phyloP scores from a whole-genome alignment of 2,888 invertebrate species.

The Dryococelus australis region DNA sequence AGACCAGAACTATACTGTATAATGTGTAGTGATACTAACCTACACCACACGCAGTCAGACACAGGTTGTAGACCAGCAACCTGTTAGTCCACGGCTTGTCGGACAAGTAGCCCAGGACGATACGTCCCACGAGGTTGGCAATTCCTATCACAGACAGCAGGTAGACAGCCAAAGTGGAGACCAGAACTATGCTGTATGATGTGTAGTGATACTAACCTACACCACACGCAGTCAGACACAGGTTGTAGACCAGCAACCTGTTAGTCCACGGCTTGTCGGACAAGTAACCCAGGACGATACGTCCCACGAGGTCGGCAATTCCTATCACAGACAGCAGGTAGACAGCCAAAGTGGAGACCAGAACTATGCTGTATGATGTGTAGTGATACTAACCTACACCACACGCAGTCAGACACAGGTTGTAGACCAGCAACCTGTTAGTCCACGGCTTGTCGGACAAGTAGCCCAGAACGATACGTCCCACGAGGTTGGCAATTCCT shows the following conservation, averaged over 20 bases:
- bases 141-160: conserved; percentile 84
- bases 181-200: no score
- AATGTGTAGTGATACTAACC: no score
- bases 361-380: no score
- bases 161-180: no score
- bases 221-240: conserved; percentile 88
- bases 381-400: conserved; percentile 85
- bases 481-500: conserved; percentile 89
- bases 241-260: conserved; percentile 87
- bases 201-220: conserved; percentile 79
- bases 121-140: conserved; percentile 88
- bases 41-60: conserved; percentile 88
- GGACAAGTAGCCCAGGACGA: conserved; percentile 84
- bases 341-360: no score
- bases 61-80: conserved; percentile 86
- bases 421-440: conserved; percentile 90
- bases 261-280: conserved; percentile 92
- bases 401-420: conserved; percentile 84
- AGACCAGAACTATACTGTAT: no score
- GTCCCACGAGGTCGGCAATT: conserved; percentile 86
- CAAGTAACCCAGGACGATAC: conserved; percentile 85
- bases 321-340: conserved; percentile 86
- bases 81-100: conserved; percentile 93
- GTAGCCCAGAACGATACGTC: conserved; percentile 87
- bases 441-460: conserved; percentile 89